These are phyloP conservation scores for Columbina picui DNA, from an alignment of 2,113 vertebrate genomes.

Conservation along the genomic window DNA sequence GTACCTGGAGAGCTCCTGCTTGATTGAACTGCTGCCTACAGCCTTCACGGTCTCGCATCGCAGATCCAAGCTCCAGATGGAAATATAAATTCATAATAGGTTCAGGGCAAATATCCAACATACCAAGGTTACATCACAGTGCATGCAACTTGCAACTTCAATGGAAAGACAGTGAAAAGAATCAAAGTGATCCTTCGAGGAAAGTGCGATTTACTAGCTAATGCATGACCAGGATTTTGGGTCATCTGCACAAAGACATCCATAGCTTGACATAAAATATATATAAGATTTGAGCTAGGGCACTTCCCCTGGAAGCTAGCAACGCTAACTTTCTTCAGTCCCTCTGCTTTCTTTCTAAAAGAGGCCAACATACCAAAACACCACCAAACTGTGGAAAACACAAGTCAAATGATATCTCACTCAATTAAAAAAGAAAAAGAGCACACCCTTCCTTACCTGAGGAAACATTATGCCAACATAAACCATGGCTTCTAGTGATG, in stretches of 20 bases:
- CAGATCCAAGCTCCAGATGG: slow-evolving; percentile 6
- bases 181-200: neutral
- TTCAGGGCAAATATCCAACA: slow-evolving; percentile 9
- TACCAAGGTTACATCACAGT: neutral
- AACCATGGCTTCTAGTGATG: neutral
- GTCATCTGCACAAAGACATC: neutral
- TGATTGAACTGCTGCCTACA: neutral
- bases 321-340: neutral
- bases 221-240: neutral
- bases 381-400: neutral
- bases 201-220: neutral
- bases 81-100: slow-evolving; percentile 6
- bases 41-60: neutral
- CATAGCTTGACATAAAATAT: neutral
- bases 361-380: neutral
- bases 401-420: neutral
- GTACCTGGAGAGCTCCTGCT: neutral
- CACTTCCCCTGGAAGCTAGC: neutral
- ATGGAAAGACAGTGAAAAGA: neutral
- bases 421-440: neutral
- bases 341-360: neutral
- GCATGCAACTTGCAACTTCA: neutral
- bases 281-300: neutral
- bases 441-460: neutral
- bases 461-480: neutral